Evolutionary conservation across 2,888 invertebrate genomes (phyloP).

Genomic region (Luperina nickerlii): DNA sequence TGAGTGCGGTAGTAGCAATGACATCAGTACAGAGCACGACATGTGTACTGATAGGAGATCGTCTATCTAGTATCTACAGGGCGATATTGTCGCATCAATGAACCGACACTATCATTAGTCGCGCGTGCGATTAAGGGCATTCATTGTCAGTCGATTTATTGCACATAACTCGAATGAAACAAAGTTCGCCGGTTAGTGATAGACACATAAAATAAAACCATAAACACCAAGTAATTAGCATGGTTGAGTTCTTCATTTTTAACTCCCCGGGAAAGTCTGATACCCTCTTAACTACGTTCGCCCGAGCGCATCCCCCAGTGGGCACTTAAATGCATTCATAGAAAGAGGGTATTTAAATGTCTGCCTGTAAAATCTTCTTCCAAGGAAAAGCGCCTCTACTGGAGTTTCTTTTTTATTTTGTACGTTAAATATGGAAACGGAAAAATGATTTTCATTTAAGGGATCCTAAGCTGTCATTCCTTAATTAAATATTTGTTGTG

Average conservation of each 20-base stretch:
- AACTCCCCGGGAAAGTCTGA: constrained; percentile 57
- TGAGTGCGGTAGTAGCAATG: constrained; percentile 23
- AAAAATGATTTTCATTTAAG: constrained; percentile 8
- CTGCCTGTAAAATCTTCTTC: constrained; percentile 62
- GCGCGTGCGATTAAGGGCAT: constrained; percentile 6
- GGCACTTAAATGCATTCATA: constrained; percentile 72
- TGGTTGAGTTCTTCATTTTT: constrained; percentile 63
- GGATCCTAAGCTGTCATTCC: constrained; percentile 13
- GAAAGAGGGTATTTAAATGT: constrained; percentile 72
- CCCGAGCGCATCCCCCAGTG: constrained; percentile 64
- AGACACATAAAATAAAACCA: constrained; percentile 26
- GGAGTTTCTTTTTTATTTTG: constrained; percentile 32
- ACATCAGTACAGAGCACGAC: constrained; percentile 2
- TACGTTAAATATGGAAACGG: constrained; percentile 14
- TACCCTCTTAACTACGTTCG: constrained; percentile 67
- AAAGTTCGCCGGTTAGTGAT: background rate
- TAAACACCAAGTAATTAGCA: constrained; percentile 65
- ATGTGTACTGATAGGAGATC: constrained; percentile 14
- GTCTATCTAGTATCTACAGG: constrained; percentile 5
- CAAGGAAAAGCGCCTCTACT: constrained; percentile 43
- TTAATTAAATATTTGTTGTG: constrained; percentile 10
- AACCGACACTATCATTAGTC: constrained; percentile 28
- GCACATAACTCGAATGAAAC: background rate
- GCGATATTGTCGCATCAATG: constrained; percentile 41
- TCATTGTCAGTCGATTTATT: constrained; percentile 1